phyloP scores from a whole-genome alignment of 2,113 vertebrate species.

The Neolamprologus ventralis region DNA sequence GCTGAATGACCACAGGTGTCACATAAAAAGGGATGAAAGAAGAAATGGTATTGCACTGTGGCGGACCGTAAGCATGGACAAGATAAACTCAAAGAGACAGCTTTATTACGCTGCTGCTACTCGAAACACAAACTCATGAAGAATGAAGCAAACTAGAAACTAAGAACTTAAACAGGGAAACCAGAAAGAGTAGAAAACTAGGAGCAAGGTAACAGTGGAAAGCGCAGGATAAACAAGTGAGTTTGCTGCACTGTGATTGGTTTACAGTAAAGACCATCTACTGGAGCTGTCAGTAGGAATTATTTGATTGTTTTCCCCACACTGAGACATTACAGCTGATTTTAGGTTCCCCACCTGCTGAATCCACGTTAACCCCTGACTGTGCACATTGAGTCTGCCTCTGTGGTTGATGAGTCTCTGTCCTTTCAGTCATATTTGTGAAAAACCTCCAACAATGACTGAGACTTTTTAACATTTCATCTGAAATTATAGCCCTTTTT shows the following conservation, averaged over 20 bases:
- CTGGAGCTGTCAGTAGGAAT: background rate
- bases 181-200: background rate
- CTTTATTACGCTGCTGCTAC: rapidly evolving
- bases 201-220: background rate
- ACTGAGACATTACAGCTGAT: background rate
- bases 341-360: background rate
- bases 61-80: rapidly evolving
- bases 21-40: background rate
- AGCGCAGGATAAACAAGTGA: background rate
- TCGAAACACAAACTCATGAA: background rate
- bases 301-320: background rate
- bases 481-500: background rate
- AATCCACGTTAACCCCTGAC: background rate
- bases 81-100: background rate
- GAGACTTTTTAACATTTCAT: background rate
- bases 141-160: background rate
- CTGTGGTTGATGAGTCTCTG: background rate
- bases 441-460: background rate
- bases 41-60: background rate
- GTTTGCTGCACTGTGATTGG: background rate
- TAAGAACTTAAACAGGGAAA: background rate
- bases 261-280: background rate
- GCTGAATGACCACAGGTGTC: background rate
- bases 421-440: background rate
- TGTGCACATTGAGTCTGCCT: background rate